Conservation (phyloP, 2,888 invertebrate genomes). For the Patella depressa region DNA sequence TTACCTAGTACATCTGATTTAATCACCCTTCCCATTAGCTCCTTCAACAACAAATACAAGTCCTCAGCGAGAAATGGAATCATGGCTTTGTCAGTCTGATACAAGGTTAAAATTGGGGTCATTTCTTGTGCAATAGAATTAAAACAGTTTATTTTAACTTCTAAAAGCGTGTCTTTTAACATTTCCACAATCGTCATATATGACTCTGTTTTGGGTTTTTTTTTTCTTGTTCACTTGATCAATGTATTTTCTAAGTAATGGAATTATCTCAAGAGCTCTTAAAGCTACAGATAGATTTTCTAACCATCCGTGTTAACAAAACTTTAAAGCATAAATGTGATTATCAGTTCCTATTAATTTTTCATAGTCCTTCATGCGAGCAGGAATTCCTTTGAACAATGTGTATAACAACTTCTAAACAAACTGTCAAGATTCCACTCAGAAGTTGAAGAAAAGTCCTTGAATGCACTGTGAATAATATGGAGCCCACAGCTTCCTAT, state of each 20-base stretch:
- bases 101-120: conserved; percentile 18
- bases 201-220: too few species aligned
- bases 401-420: conserved; percentile 3
- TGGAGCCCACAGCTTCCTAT: conserved; percentile 60
- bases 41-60: conserved; percentile 17
- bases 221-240: background rate
- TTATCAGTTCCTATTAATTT: background rate
- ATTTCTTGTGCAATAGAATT: conserved; percentile 24
- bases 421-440: conserved; percentile 35
- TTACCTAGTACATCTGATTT: background rate
- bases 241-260: background rate
- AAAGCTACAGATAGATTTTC: conserved; percentile 25
- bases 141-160: conserved; percentile 19
- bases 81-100: conserved; percentile 33
- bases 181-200: too few species aligned
- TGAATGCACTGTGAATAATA: conserved; percentile 54
- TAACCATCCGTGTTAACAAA: conserved; percentile 28
- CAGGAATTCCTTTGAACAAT: conserved; percentile 24
- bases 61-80: conserved; percentile 29
- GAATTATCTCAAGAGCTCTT: conserved; percentile 22
- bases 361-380: conserved; percentile 23
- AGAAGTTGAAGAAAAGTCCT: conserved; percentile 44
- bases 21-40: conserved; percentile 16
- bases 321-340: conserved; percentile 19
- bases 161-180: conserved; percentile 8